Percentiles rank a stretch among this genome's conserved stretches.
Conservation (phyloP, 2,888 invertebrate genomes). For the Harpalus rufipes region DNA sequence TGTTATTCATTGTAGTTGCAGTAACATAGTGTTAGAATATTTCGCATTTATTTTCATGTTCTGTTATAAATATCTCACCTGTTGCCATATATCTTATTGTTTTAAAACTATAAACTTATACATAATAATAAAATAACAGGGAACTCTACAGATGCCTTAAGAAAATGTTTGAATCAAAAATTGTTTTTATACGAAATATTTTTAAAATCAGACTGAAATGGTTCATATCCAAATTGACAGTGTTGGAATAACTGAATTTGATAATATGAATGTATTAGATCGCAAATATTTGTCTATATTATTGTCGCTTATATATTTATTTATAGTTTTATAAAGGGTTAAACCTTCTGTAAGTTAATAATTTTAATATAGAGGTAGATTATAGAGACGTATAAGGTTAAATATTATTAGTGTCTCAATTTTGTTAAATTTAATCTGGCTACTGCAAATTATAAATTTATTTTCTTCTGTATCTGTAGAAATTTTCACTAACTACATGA, state of each 20-base stretch:
- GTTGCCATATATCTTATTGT: slow-evolving; percentile 65
- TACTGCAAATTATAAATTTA: slow-evolving; percentile 37
- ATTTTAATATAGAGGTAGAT: slow-evolving; percentile 33
- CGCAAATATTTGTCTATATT: slow-evolving; percentile 40
- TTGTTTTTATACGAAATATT: slow-evolving; percentile 54
- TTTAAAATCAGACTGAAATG: slow-evolving; percentile 60
- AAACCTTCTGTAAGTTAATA: slow-evolving; percentile 49
- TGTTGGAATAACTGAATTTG: slow-evolving; percentile 45
- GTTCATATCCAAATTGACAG: slow-evolving; percentile 30
- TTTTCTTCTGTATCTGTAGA: slow-evolving; percentile 67
- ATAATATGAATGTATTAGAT: slow-evolving; percentile 39
- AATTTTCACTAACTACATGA: slow-evolving; percentile 52
- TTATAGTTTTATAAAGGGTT: slow-evolving; percentile 46
- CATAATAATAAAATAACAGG: slow-evolving; percentile 50
- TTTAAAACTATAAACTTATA: slow-evolving; percentile 12
- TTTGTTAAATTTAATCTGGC: slow-evolving; percentile 29
- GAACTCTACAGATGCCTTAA: slow-evolving; percentile 68
- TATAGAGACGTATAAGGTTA: neutral
- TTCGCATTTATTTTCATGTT: slow-evolving; percentile 55
- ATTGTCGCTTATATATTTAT: slow-evolving; percentile 59
- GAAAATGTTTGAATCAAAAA: slow-evolving; percentile 62
- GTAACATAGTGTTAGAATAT: slow-evolving; percentile 43
- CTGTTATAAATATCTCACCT: slow-evolving; percentile 38
- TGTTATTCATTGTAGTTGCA: slow-evolving; percentile 13
- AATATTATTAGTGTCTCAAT: slow-evolving; percentile 37